Evolutionary conservation across 2,888 invertebrate species (phyloP), one percentile per base, ranked within the genome.

Genomic region (Malthinus seriepunctatus): DNA sequence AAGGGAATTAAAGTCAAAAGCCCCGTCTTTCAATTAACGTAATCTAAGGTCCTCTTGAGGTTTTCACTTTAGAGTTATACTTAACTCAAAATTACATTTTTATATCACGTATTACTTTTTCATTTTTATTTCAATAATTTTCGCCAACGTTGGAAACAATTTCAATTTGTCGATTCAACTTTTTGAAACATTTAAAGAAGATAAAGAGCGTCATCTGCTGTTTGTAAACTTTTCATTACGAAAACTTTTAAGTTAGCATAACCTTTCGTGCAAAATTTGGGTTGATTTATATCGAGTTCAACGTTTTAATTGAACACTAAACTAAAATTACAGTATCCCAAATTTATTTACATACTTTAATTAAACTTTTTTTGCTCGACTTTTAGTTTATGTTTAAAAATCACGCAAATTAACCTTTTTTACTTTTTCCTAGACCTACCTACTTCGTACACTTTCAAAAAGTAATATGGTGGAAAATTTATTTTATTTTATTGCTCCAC

Each of bases 1-100:
- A 51, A 46, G 46, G 38, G 51, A 56, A 38, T 56, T 56, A 46
- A 38, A 38, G 56, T 51, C 56, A 51, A 23, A 56, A 38, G 37
- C 32, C n/a, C 35, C 37, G 56, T 46, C 56, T 56, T 56, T 56
- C 56, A 56, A 56, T 56, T 56, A 56, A 56, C 45, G 50, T 56
- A 56, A 56, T 56, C 56, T 56, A 44, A 33, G 39, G 45, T 56
- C 45, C 51, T 38, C 56, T 14, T 33, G 56, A 38, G 56, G n/a
- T 37, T 37, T 9, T 46, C 32, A 15, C 8, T 38, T 33, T 23
- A 42, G 5, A 42, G 14, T 42, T 42, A n/a, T n/a, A 14, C 10
- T 42, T 42, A 42, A 42, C 14, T n/a, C 9, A 15, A 42, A 23
- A 42, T 42, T 15, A 42, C 10, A 23, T 51, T 33, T 34, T 33